Base-by-base conservation (phyloP, 2,113 vertebrate genomes). In the Crotalus viridis region DNA sequence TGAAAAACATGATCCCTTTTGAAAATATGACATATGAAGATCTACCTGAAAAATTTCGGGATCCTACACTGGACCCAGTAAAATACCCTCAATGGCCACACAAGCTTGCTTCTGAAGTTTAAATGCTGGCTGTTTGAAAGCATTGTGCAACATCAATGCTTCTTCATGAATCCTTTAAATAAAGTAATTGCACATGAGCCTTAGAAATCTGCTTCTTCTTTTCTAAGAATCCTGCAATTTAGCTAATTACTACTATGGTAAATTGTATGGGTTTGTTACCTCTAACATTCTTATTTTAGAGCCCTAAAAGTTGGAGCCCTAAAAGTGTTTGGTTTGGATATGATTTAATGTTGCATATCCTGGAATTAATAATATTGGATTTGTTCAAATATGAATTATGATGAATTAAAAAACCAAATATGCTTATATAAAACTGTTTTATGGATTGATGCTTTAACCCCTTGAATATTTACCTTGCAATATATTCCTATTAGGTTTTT, bases 11-110 rank as follows among this genome's bases (percentile, higher is more conserved):
- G 97, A 98, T 99, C 96, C 99, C 99, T 3, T 99, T 99, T 91
- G 99, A 99, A 2, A 98, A 99, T 97, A 99, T 99, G 99, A 99
- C 99, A 0, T 59, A 98, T 0, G 98, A 99, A 0, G 99, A 99
- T 91, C 95, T 98, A 85, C 94, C 98, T 0, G 90, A 98, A 24
- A 95, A 94, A 95, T 99, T 99, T 98, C 99, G 99, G 0, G 99
- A 99, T 97, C 98, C 98, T 86, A 99, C 94, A 91, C 90, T 99
- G 97, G 98, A 99, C 97, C 99, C 97, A 97, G 97, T 97, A 94
- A 99, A 99, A 51, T 69, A 99, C 28, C 98, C 98, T 0, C 99
- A 97, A 94, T 99, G 99, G 99, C 99, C 99, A 43, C 97, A 99
- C 97, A 98, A 97, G 93, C 98, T 98, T 0, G 98, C 99, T 88